These are phyloP conservation scores for Propithecus coquereli DNA, from an alignment of 2,113 vertebrate species.

Conservation along the genomic window DNA sequence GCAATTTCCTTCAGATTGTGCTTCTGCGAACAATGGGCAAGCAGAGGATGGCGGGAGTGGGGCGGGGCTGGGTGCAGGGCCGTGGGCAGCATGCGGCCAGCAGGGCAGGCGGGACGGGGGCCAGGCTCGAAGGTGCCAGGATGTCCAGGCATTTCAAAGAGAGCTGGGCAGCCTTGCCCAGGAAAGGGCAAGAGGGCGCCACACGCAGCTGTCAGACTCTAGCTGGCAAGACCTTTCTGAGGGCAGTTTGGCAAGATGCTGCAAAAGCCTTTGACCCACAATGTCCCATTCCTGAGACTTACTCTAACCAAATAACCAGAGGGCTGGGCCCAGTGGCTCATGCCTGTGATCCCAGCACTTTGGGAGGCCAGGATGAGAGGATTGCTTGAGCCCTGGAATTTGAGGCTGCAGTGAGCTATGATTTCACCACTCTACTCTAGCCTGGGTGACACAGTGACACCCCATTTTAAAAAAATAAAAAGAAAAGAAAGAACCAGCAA, in stretches of 20 bases:
- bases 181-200: not conserved
- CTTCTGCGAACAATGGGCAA: not conserved
- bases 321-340: too few relatives aligned
- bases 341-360: too few relatives aligned
- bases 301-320: not conserved
- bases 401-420: too few relatives aligned
- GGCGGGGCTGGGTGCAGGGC: too few relatives aligned
- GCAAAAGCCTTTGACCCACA: conserved; percentile 5
- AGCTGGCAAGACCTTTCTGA: not conserved
- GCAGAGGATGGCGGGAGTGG: not conserved
- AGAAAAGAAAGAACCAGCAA: not conserved
- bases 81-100: not conserved
- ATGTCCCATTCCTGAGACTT: not conserved
- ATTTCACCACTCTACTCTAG: too few relatives aligned
- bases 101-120: not conserved
- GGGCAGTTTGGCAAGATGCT: not conserved
- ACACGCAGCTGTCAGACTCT: not conserved
- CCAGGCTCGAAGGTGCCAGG: conserved; percentile 36
- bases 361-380: too few relatives aligned
- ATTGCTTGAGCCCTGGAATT: too few relatives aligned
- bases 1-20: conserved; percentile 77
- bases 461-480: too few relatives aligned
- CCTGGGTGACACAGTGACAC: too few relatives aligned
- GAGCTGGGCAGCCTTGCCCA: not conserved
- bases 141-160: not conserved